These are phyloP conservation scores for Callaeas wilsoni DNA, from an alignment of 2,113 vertebrate species.

Conservation along the genomic window DNA sequence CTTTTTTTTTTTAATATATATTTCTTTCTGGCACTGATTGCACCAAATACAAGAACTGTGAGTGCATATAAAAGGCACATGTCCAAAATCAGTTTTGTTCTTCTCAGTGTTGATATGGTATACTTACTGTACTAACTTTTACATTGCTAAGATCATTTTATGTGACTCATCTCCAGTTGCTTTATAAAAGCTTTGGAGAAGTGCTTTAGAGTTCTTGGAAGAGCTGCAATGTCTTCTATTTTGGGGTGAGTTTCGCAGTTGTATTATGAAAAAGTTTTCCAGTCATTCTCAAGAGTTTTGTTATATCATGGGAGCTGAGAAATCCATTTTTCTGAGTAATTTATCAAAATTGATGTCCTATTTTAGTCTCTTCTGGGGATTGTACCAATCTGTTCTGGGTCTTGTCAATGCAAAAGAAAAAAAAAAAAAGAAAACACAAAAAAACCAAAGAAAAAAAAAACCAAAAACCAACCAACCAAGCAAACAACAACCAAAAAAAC, in stretches of 20 bases:
- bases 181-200: background rate
- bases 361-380: background rate
- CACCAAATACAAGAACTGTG: background rate
- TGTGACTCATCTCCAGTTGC: background rate
- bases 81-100: background rate
- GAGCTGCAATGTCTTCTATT: background rate
- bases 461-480: background rate
- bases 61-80: background rate
- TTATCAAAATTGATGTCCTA: background rate
- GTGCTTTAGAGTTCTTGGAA: background rate
- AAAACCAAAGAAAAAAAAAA: background rate
- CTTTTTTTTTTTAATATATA: background rate
- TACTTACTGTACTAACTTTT: background rate
- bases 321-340: background rate
- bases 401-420: background rate
- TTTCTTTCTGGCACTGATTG: background rate
- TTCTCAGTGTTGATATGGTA: fast-evolving
- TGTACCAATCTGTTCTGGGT: background rate
- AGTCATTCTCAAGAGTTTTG: background rate
- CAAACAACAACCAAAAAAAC: no score
- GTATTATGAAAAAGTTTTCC: background rate
- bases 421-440: no score
- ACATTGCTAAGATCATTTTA: background rate
- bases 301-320: background rate
- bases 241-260: background rate